Evolutionary conservation across 2,888 invertebrate genomes (phyloP).

Genomic region (Anoplius nigerrimus): DNA sequence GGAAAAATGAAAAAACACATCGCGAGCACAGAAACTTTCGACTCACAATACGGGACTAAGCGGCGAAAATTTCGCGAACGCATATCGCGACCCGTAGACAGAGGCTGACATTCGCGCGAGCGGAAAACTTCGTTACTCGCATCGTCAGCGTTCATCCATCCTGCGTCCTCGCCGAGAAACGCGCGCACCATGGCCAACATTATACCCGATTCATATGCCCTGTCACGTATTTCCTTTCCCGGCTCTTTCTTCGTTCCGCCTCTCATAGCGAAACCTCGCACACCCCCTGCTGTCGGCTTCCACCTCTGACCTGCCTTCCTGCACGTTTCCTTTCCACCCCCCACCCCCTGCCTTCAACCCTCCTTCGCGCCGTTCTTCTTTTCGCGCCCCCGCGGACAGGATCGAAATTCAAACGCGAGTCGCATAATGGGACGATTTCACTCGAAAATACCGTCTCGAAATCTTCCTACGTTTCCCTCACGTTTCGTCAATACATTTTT

Average conservation of each 20-base stretch:
- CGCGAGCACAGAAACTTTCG: too few species aligned
- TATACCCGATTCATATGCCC: constrained; percentile 38
- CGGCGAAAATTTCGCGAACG: constrained; percentile 10
- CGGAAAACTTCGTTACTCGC: constrained; percentile 33
- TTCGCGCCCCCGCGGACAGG: constrained; percentile 9
- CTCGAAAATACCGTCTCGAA: constrained; percentile 37
- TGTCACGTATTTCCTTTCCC: constrained; percentile 35
- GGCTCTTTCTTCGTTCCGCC: constrained; percentile 1
- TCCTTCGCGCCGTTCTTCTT: neutral
- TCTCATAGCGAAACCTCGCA: neutral
- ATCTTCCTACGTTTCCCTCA: constrained; percentile 25
- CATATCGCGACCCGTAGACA: constrained; percentile 14
- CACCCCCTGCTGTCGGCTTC: constrained; percentile 1
- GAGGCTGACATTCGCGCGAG: constrained; percentile 2
- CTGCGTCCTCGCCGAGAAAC: neutral
- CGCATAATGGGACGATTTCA: constrained; percentile 41
- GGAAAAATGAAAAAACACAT: too few species aligned
- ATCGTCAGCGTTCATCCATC: constrained; percentile 30
- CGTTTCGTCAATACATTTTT: neutral
- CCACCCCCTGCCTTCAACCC: neutral
- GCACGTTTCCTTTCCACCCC: neutral
- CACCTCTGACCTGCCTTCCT: constrained; percentile 6
- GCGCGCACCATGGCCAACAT: constrained; percentile 17
- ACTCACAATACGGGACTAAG: neutral
- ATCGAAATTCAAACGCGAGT: constrained; percentile 48